phyloP scores from a whole-genome alignment of 2,113 vertebrate genomes.

The Tupaia chinensis region DNA sequence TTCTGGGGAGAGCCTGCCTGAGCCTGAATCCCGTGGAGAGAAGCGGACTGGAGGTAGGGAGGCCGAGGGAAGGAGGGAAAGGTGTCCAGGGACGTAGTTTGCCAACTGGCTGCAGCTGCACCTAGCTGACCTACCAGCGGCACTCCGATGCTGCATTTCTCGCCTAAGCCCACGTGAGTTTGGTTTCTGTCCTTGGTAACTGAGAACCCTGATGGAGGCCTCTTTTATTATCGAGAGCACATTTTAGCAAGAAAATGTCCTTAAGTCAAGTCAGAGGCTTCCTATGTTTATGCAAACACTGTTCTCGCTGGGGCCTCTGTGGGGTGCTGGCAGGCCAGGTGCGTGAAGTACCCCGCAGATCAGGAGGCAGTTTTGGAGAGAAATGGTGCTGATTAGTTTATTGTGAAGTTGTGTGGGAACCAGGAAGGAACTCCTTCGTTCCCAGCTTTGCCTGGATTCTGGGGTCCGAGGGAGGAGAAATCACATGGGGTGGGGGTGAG shows the following conservation, averaged over 20 bases:
- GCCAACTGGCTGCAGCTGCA: neutral
- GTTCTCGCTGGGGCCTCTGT: neutral
- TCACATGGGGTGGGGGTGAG: no score
- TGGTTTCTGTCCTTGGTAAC: neutral
- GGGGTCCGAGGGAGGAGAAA: neutral
- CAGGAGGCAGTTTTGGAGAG: neutral
- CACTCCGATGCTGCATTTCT: neutral
- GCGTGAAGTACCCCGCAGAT: neutral
- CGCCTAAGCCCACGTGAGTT: neutral
- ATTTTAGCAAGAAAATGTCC: neutral
- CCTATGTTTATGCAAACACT: neutral
- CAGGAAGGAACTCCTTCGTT: neutral
- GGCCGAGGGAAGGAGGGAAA: neutral
- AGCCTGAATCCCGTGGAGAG: neutral
- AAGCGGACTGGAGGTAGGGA: neutral
- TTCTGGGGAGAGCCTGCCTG: neutral
- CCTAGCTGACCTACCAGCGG: neutral
- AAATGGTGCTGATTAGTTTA: neutral
- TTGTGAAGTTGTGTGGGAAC: neutral
- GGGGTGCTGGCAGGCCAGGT: neutral
- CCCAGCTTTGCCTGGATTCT: neutral
- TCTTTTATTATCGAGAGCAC: conserved; percentile 3
- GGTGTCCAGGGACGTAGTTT: neutral
- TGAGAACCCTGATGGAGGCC: neutral
- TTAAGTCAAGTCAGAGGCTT: neutral